Evolutionary conservation across 2,888 invertebrate species (phyloP), one percentile per base, ranked within the genome.

Genomic region (Uropetala carovei): DNA sequence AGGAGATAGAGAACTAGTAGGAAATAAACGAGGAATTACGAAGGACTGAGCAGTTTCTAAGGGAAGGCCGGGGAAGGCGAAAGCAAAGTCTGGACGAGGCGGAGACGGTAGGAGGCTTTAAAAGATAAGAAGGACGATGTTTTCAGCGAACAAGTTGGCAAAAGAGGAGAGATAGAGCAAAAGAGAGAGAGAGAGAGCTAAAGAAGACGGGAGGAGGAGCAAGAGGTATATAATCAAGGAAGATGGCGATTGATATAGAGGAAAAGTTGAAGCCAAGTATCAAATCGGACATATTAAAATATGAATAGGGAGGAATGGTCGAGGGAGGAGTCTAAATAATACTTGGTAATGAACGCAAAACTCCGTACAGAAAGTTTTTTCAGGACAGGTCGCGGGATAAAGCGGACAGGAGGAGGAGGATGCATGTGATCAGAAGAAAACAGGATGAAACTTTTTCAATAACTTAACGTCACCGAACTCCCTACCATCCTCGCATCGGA

Each of bases 401-500:
- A 75, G 75, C 27, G 27, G 27, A 13, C 75, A 22, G 22, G 5
- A 11, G 27, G 5, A 11, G 27, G 75, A 22, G 75, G 75, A 27
- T 75, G 75, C 22, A 75, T 75, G 22, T 75, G 27, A 75, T 75
- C 27, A 27, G 75, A 75, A 75, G 22, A 13, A 75, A 75, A 75
- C 11, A 75, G 75, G 22, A 75, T 75, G n/a, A 75, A 75, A 75
- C 22, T 75, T 75, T 75, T 75, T 75, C 75, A 75, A 75, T 75
- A 75, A 75, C 75, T 18, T 75, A 22, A 27, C 13, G 13, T 75
- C 75, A 11, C 10, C 13, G 22, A 11, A 22, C 5, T 22, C 75
- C 27, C 27, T 75, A 1, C 10, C 75, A 75, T 22, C 75, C 75
- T 7, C 5, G 27, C 27, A n/a, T 68, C 18, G 68, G 68, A 22